A percentile compares a stretch with the other conserved stretches of the same genome.
Evolutionary conservation across 1,140 invertebrate genomes (phyloP).

Genomic region (Meloidogyne floridensis): DNA sequence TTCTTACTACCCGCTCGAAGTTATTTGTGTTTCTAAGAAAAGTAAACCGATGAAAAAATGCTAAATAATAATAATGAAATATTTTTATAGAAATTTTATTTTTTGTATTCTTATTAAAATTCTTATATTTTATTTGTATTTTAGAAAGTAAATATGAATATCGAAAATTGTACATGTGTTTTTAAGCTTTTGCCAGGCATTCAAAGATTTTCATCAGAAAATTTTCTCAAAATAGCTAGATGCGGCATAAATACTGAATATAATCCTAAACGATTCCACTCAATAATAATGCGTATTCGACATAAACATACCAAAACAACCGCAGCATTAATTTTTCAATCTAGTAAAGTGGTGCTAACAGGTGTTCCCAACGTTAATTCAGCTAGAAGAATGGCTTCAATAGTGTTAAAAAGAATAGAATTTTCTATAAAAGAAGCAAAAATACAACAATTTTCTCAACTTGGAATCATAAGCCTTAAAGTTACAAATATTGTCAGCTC

Average conservation of each 20-base stretch:
- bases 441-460: no score
- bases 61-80: no score
- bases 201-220: neutral
- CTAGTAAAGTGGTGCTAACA: conserved; percentile 5
- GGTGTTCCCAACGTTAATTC: neutral
- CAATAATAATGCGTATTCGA: conserved; percentile 13
- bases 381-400: neutral
- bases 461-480: neutral
- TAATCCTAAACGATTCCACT: neutral
- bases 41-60: no score
- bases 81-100: no score
- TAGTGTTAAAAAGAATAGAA: neutral
- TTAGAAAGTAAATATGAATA: neutral
- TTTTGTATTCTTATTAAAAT: no score
- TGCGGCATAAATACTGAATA: conserved; percentile 3
- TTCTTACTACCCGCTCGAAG: conserved; percentile 13
- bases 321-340: neutral
- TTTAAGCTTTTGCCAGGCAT: conserved; percentile 2
- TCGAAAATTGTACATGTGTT: conserved; percentile 13
- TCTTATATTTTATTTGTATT: no score
- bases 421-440: neutral
- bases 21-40: no score
- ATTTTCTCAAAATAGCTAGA: neutral
- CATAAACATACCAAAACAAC: neutral
- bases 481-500: conserved; percentile 8